These are phyloP conservation scores for Cartodere bifasciata DNA, from an alignment of 2,888 invertebrate genomes.

Conservation along the genomic window DNA sequence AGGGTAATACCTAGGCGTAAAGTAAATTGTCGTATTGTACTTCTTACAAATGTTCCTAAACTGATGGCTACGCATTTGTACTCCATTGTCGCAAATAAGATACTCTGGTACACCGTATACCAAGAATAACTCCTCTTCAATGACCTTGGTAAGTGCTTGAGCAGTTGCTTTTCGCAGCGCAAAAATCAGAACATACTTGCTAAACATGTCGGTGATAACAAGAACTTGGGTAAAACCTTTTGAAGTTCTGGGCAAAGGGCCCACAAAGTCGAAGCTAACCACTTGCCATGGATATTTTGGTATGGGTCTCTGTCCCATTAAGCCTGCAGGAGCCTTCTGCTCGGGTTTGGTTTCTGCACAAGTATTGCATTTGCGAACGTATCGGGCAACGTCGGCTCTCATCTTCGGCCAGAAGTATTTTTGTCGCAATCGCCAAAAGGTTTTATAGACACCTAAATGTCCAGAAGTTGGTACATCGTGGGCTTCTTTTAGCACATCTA, in stretches of 20 bases:
- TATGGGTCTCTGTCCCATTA: constrained; percentile 6
- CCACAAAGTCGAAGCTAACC: constrained; percentile 13
- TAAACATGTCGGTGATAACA: constrained; percentile 11
- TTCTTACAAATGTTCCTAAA: constrained; percentile 9
- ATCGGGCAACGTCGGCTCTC: constrained; percentile 9
- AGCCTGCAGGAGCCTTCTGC: constrained; percentile 7
- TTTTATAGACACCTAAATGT: constrained; percentile 9
- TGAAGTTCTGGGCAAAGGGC: constrained; percentile 10
- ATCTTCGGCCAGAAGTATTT: constrained; percentile 12
- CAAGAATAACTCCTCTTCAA: constrained; percentile 13
- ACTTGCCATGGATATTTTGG: constrained; percentile 10
- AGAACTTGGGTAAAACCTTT: constrained; percentile 7
- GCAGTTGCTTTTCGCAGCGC: constrained; percentile 9
- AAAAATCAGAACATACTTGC: constrained; percentile 10
- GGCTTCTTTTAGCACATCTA: no score
- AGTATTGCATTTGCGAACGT: constrained; percentile 9
- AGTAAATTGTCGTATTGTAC: constrained; percentile 13
- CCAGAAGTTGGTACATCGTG: constrained; percentile 5
- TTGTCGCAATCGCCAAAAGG: constrained; percentile 2
- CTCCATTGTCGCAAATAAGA: constrained; percentile 18
- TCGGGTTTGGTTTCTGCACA: no score
- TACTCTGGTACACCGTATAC: constrained; percentile 16
- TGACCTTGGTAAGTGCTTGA: neutral
- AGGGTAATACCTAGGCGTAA: constrained; percentile 21
- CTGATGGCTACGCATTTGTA: constrained; percentile 13